Evolutionary conservation across 2,113 vertebrate species (phyloP).

Genomic region (Edolisoma coerulescens): DNA sequence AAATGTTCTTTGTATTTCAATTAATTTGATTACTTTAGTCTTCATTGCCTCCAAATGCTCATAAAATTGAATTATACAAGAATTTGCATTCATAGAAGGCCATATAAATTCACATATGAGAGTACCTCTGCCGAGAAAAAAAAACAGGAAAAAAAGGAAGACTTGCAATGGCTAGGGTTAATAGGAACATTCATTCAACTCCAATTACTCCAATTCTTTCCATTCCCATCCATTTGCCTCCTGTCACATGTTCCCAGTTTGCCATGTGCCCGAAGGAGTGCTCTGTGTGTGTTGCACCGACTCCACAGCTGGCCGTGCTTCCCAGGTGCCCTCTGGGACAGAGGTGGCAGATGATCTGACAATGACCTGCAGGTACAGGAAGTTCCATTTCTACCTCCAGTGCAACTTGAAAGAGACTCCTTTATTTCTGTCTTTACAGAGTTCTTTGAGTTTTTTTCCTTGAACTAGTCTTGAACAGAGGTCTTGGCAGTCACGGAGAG

Average conservation of each 20-base stretch:
- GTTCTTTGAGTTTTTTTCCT: not conserved
- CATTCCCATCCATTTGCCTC: not conserved
- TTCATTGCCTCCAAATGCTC: not conserved
- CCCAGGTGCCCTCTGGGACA: no score
- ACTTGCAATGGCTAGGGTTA: not conserved
- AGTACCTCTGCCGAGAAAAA: not conserved
- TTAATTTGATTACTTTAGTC: not conserved
- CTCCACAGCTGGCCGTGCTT: not conserved
- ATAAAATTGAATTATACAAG: not conserved
- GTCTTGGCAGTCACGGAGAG: not conserved
- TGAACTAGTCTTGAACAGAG: not conserved
- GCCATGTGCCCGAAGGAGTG: fast-evolving
- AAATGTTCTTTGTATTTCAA: not conserved
- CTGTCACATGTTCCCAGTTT: not conserved
- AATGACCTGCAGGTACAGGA: fast-evolving
- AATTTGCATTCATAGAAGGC: not conserved
- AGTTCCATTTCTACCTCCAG: not conserved
- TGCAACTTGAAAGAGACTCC: not conserved
- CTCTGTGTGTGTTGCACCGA: fast-evolving
- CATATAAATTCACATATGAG: not conserved
- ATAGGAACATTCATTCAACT: not conserved
- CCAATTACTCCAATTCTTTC: not conserved
- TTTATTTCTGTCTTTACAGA: not conserved
- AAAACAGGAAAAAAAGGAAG: not conserved
- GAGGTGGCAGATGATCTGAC: not conserved